phyloP scores from a whole-genome alignment of 2,797 vertebrate species.

The Enteromius argenteus region DNA sequence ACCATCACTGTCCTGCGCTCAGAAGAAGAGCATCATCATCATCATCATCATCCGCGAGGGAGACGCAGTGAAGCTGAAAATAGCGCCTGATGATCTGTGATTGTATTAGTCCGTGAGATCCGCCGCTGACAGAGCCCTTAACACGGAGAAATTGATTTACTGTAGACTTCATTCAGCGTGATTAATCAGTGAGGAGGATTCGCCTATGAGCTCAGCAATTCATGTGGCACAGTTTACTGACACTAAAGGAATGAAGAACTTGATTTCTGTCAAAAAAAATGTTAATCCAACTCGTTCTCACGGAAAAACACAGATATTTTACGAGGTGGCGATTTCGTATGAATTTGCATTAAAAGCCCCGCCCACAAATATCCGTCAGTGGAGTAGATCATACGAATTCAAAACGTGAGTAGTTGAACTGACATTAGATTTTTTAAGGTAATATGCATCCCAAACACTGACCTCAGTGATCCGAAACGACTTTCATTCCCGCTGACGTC shows the following conservation, averaged over 20 bases:
- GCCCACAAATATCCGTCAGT: not conserved
- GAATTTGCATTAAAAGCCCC: not conserved
- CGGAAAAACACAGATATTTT: not conserved
- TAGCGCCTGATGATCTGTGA: slow-evolving; percentile 39
- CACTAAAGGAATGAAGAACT: not conserved
- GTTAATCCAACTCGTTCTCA: not conserved
- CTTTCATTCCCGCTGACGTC: not conserved
- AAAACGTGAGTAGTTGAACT: not conserved
- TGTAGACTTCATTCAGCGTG: slow-evolving; percentile 48
- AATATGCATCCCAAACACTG: not conserved
- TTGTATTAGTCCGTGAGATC: slow-evolving; percentile 39
- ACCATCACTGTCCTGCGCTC: slow-evolving; percentile 42
- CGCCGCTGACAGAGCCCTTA: slow-evolving; percentile 48
- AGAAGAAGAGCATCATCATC: slow-evolving; percentile 26
- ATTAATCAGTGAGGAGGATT: slow-evolving; percentile 37
- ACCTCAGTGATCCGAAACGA: not conserved
- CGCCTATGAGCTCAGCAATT: not conserved
- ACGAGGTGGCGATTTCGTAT: not conserved
- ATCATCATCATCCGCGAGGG: slow-evolving; percentile 31
- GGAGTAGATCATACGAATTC: not conserved
- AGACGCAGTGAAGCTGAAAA: slow-evolving; percentile 61
- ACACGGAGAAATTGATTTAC: slow-evolving; percentile 54
- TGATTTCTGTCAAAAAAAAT: not conserved
- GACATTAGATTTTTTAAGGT: not conserved
- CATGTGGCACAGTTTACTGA: not conserved